Evolutionary conservation across 2,888 invertebrate genomes (phyloP), one percentile per base, ranked within the genome.

Genomic region (Cinara cedri): DNA sequence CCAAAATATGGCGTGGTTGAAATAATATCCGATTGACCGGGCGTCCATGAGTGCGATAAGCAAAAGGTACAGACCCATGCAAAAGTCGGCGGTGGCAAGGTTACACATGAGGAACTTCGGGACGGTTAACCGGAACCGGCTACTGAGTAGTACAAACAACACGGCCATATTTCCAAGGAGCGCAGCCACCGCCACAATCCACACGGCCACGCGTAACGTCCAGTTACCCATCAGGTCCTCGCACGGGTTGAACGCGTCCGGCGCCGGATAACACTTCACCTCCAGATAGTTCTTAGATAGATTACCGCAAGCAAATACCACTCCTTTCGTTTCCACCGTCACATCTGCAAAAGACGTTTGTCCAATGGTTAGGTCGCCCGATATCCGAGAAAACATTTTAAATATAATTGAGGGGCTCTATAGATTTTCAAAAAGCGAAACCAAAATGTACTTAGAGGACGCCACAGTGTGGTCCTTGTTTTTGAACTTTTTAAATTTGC

Each of bases 1-100:
- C 96, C 96, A 96, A 84, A 92, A 91, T 84, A 92, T 95, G 8
- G 96, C 96, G 86, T 92, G 92, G 86, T 95, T 95, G 86, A 95
- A 95, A 87, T 95, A 96, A 82, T 91, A 91, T 1, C 94, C 94
- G 84, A 93, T 91, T 0, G 95, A 95, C 83, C 91, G 90, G 0
- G 92, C 88, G 86, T 97, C 96, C 84, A 94, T 92, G 0, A 92
- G 90, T 0, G 96, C 96, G 51, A 96, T 89, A 85, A 96, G 89
- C 60, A 93, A 88, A 76, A 96, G 88, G 86, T 96, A 96, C 1
- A 94, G 85, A 0, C 95, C 96, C 88, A 96, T 93, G 85, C 93
- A 93, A 74, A 97, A 89, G 86, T 97, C 96, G 0, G 95, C 95
- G 85, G 93, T 91, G 0, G 95, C 95, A 81, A 97, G 88, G 85